Base-by-base conservation (phyloP, 2,888 invertebrate genomes). In the Lucinisca nassula region DNA sequence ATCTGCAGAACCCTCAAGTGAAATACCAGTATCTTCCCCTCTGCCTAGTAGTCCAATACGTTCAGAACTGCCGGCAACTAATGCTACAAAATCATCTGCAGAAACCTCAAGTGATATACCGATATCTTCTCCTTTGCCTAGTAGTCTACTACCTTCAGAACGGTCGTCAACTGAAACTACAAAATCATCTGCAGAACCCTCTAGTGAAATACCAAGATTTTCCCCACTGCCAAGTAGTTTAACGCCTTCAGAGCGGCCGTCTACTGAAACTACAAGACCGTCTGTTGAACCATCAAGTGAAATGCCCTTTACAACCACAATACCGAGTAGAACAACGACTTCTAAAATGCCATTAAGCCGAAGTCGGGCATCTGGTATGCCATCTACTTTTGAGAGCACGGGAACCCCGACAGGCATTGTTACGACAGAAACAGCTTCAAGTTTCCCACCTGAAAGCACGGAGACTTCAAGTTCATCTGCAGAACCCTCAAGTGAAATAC, bases 61-160 rank as follows among this genome's bases (percentile, higher is more conserved):
- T 67, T 35, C 67, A 4, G 35, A 67, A 35, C 35, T 35, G 6
- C 21, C 67, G 21, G 17, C 67, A 10, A 67, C 17, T 35, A 35
- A 67, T 17, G 35, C 67, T 67, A 67, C 67, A 67, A 67, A n/a
- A n/a, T n/a, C 55, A n/a, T 14, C n/a, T n/a, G 55, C 55, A 55
- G 17, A n/a, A 55, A 14, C 55, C 8, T 45, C 45, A n/a, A 55
- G 55, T 21, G n/a, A 55, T 14, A 8, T 55, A 8, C 55, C 55
- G 4, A 55, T 8, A 4, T 55, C 55, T 14, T 55, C 55, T 14
- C 12, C 55, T 14, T n/a, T 55, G 4, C n/a, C 55, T 4, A n/a
- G 55, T 55, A 55, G 55, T 55, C 21, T 55, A 12, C 4, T 4
- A 4, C 4, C 55, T 4, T 55, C 55, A 21, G 55, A 21, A 4